Base-by-base conservation (phyloP, 2,113 vertebrate species). In the Caretta caretta region DNA sequence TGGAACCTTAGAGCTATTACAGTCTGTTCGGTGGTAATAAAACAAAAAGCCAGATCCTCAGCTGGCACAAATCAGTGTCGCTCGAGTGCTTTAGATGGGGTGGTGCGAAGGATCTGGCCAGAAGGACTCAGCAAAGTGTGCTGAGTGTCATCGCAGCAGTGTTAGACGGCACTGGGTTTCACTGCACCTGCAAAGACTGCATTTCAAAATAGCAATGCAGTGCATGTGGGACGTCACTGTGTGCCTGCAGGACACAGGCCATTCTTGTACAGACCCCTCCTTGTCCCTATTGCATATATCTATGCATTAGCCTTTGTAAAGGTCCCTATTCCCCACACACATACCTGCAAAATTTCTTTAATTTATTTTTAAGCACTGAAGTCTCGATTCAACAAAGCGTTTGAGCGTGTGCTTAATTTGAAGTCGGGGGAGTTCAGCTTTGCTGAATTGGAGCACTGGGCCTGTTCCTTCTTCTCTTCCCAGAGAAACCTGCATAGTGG, bases 181-280 rank as follows among this genome's bases (percentile, higher is more conserved):
- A 24, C 50, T 90, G 80, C 90, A 93, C 22, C 62, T 57, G 72
- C 78, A 75, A 83, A 69, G 90, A 3, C 83, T 88, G 87, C 65
- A 22, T 88, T 86, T 94, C 59, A 54, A 65, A 94, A 49, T 24
- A 22, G 51, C 76, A 85, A 35, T 96, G 93, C 87, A 90, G 51
- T 80, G 49, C 11, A 0, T 35, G 87, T 93, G 80, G 87, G 20
- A 8, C 91, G 42, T 84, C 90, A 89, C 80, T 50, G 38, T 11
- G 1, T n/a, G 83, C 56, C 2, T 29, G 56, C 78, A 69, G 35
- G n/a, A 19, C 14, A 8, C 5, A 2, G 35, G 16, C 3, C 17
- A 35, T 7, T 19, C n/a, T n/a, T 69, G 17, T 65, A 35, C 31
- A 35, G 62, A 31, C 29, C 31, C 6, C 17, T 35, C 62, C 13